phyloP scores from a whole-genome alignment of 2,113 vertebrate genomes.

The Phalacrocorax aristotelis region DNA sequence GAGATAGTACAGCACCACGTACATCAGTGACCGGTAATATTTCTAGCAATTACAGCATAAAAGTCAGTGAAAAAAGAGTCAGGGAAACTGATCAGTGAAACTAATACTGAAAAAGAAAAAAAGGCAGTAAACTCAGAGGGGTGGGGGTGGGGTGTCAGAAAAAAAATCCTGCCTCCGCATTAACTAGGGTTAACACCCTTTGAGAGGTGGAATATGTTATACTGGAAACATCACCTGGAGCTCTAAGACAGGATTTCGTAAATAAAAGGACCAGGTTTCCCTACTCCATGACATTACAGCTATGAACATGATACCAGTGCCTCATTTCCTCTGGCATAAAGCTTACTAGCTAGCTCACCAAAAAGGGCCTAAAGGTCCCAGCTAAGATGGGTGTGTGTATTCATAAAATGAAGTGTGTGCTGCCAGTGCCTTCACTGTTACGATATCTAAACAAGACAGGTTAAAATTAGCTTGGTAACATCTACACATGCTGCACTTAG shows the following conservation, averaged over 20 bases:
- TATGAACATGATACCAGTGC: background rate
- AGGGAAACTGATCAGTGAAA: background rate
- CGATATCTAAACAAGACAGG: background rate
- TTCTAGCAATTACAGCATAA: background rate
- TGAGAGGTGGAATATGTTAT: background rate
- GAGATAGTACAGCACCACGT: rapidly evolving
- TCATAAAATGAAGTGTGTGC: background rate
- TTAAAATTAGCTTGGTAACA: background rate
- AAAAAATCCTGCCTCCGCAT: background rate
- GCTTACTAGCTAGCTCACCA: background rate
- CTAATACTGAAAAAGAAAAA: background rate
- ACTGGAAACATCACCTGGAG: background rate
- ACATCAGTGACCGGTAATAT: background rate
- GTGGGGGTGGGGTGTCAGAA: no score
- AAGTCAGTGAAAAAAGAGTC: background rate
- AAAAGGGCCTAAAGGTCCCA: background rate
- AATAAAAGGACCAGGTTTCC: background rate
- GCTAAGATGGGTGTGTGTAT: background rate
- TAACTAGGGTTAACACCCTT: background rate
- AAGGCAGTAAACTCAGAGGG: background rate
- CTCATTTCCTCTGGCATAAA: background rate
- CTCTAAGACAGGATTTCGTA: background rate
- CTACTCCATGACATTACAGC: background rate
- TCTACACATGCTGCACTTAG: background rate
- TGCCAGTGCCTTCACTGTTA: background rate